phyloP scores from a whole-genome alignment of 1,140 invertebrate species.

The Cataglyphis hispanica region DNA sequence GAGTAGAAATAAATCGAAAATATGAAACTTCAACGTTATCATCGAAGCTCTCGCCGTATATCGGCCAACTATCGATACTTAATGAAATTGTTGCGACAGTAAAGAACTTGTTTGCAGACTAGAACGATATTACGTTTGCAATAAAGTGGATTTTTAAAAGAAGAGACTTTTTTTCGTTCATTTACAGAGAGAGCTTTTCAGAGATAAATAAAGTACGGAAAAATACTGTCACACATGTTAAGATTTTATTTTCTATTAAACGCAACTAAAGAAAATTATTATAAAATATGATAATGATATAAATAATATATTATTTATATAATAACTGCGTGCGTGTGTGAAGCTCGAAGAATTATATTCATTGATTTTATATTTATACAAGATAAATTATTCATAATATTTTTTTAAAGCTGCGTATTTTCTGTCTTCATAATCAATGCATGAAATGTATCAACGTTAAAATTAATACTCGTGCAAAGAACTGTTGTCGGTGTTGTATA shows the following conservation, averaged over 20 bases:
- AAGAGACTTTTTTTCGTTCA: neutral
- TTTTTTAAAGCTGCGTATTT: conserved; percentile 6
- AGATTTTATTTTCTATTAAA: neutral
- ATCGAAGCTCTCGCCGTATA: neutral
- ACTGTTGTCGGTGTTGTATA: too few species aligned
- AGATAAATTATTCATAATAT: neutral
- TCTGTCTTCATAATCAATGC: neutral
- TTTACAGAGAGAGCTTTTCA: neutral
- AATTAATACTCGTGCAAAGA: neutral
- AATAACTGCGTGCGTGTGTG: too few species aligned
- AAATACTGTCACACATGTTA: neutral
- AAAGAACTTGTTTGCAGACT: neutral
- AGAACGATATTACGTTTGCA: conserved; percentile 17
- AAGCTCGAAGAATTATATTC: neutral
- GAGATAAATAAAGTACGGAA: neutral
- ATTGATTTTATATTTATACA: neutral
- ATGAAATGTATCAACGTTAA: neutral
- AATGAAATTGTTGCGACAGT: conserved; percentile 25
- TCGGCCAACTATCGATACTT: conserved; percentile 20
- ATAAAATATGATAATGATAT: conserved; percentile 1
- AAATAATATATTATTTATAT: too few species aligned
- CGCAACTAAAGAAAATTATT: conserved; percentile 10
- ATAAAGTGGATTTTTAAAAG: conserved; percentile 8
- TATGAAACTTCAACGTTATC: conserved; percentile 29
- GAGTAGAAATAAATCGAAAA: conserved; percentile 56